Base-by-base conservation (phyloP, 2,113 vertebrate genomes). In the Bothrops jararaca region DNA sequence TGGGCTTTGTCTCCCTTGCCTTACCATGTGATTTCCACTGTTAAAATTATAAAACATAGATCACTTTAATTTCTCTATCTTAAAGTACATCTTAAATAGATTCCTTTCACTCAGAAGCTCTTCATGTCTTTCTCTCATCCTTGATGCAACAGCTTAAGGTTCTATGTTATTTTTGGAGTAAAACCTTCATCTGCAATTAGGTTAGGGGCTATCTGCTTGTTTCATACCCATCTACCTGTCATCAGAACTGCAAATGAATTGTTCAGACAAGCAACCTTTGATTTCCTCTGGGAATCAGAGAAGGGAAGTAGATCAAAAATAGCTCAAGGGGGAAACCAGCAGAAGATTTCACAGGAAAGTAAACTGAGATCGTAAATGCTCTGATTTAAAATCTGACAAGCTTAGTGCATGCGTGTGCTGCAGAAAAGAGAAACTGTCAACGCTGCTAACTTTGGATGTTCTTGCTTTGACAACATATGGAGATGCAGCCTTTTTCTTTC, bases 161-260 rank as follows among this genome's bases (percentile, higher is more conserved):
- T 54, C 48, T 54, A n/a, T 48, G 3, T 24, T 74, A 20, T 39
- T 54, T 52, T 80, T 3, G 23, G 64, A 80, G 22, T 42, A 34
- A 64, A 90, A 23, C n/a, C 64, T 90, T 90, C 90, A 85, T 53
- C 50, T 90, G n/a, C 64, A 90, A 90, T 80, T 80, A 90, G 64
- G 45, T 69, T 42, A 54, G 80, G 20, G 24, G 64, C n/a, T 90
- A 42, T 34, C n/a, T 54, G 90, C 20, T 85, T 80, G 24, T 54
- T 74, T 90, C 90, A 80, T 39, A 26, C 22, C 50, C 64, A 90
- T 90, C 90, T 90, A 90, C n/a, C 34, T 53, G 64, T 80, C 64
- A 34, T 85, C 64, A 80, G 90, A 90, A 90, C 90, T 90, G 90
- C 42, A 69, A 85, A 80, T 90, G 64, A 90, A 39, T 34, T 74